Base-by-base conservation (phyloP, 2,888 invertebrate genomes). In the Synergus itoensis region DNA sequence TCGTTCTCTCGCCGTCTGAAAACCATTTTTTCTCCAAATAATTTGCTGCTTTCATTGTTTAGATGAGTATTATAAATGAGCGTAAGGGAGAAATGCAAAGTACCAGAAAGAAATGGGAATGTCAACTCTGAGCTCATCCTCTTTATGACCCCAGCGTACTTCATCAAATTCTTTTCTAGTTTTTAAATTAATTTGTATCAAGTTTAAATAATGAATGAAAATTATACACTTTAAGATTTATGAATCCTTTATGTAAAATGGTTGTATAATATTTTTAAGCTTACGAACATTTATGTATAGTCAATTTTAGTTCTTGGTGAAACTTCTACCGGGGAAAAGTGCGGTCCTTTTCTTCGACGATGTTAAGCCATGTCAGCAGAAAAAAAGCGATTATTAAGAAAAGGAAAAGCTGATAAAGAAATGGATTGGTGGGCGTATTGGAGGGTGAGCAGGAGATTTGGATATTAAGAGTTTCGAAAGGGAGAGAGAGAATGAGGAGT, bases 331-430 rank as follows among this genome's bases (percentile, higher is more conserved):
- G 90, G 90, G 85, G 86, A 88, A 91, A 91, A 89, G 89, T 88
- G 91, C 91, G 91, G 91, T 91, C 91, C 88, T 91, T 91, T 90
- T 90, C 91, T 91, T 89, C 82, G 90, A 89, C 87, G 90, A 90
- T 88, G 89, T 90, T 88, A 87, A 90, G 86, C 86, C 89, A 89
- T 83, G 86, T 57, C 75, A 36, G 57, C 62, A n/a, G 16, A 48
- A 41, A 41, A 78, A 40, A 78, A 65, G 53, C 18, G 77, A 53
- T 18, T 62, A 63, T 65, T 63, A 48, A 76, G 40, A 64, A 53
- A 83, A 43, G 81, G 67, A 77, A 45, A 67, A 45, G 21, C 53
- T 73, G 79, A 48, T n/a, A 53, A 77, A 78, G 79, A 82, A 78
- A 81, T 80, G 60, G 21, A 21, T 28, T 60, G 4, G 67, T 83